Percentiles rank a stretch among this genome's conserved stretches.
These are phyloP conservation scores for Calliopsis andreniformis DNA, from an alignment of 1,140 invertebrate genomes.

Conservation along the genomic window DNA sequence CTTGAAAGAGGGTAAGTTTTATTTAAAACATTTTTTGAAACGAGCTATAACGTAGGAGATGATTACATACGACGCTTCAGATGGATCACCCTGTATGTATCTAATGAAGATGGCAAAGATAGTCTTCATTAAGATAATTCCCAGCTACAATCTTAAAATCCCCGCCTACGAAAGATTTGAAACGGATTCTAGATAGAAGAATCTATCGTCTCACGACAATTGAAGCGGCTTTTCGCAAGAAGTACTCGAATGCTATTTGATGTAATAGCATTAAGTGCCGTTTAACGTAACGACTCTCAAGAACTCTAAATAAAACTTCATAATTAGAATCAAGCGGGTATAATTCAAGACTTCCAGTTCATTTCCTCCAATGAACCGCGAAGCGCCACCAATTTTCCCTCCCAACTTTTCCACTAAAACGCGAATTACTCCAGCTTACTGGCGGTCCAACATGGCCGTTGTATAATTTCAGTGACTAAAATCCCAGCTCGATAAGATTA, in stretches of 20 bases:
- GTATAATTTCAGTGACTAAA: no score
- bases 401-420: background rate
- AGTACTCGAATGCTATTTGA: conserved; percentile 41
- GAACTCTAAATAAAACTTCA: conserved; percentile 38
- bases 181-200: background rate
- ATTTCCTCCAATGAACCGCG: conserved; percentile 10
- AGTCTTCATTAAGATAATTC: no score
- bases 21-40: no score
- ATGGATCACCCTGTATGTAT: no score
- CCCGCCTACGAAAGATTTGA: background rate
- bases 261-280: conserved; percentile 47
- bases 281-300: conserved; percentile 45
- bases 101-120: no score
- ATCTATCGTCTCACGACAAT: conserved; percentile 51
- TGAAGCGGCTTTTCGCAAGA: conserved; percentile 41
- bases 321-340: conserved; percentile 43
- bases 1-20: no score
- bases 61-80: no score
- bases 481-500: background rate
- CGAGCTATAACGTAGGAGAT: no score
- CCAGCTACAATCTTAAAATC: no score
- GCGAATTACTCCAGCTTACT: background rate
- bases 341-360: conserved; percentile 32
- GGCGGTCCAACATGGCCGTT: no score
- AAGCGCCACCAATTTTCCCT: background rate